Conservation (phyloP, 2,797 vertebrate genomes). For the Lates japonicus region DNA sequence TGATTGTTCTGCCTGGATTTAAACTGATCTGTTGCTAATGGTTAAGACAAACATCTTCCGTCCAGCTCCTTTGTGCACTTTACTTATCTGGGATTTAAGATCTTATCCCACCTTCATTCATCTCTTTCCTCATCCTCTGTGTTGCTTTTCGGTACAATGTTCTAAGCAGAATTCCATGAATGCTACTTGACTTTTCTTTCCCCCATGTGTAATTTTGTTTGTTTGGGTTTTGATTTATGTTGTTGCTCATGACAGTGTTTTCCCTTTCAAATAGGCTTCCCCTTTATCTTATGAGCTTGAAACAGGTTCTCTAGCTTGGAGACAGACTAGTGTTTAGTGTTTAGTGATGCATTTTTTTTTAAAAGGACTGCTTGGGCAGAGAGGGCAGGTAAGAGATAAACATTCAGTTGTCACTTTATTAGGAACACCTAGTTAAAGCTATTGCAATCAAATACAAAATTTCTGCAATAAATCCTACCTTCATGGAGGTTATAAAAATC, state of each 20-base stretch:
- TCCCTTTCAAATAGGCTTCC: neutral
- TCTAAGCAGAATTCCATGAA: neutral
- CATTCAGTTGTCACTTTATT: neutral
- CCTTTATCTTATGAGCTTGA: conserved; percentile 26
- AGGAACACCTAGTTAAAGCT: neutral
- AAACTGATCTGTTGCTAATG: neutral
- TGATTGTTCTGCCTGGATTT: neutral
- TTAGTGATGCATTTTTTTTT: conserved; percentile 15
- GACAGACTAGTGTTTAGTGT: conserved; percentile 24
- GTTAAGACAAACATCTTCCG: neutral
- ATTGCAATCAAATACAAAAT: neutral
- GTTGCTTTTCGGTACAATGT: neutral
- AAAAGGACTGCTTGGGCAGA: neutral
- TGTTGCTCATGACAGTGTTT: conserved; percentile 9
- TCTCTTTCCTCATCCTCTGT: neutral
- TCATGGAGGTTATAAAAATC: neutral
- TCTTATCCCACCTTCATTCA: neutral
- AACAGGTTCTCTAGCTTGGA: conserved; percentile 16
- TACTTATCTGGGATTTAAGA: neutral
- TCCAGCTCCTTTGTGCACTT: neutral
- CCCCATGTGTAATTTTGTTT: neutral
- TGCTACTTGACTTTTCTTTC: neutral
- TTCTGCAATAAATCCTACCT: neutral
- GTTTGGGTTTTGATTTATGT: conserved; percentile 6
- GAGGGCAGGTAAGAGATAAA: neutral